Evolutionary conservation across 1,140 invertebrate genomes (phyloP).

Genomic region (Ladona fulva): DNA sequence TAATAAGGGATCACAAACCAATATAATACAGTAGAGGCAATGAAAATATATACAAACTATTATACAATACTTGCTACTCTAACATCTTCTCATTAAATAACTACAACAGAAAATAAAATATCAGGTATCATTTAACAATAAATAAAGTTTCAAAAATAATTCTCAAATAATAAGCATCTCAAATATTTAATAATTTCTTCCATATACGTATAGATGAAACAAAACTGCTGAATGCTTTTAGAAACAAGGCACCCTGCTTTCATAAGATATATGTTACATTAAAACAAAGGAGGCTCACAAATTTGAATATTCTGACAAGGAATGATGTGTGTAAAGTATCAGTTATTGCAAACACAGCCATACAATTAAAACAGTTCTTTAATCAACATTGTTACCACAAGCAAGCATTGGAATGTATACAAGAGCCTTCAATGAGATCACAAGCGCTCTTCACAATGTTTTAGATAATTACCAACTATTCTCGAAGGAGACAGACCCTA

Average conservation of each 20-base stretch:
- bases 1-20: background rate
- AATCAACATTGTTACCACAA: background rate
- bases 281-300: background rate
- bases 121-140: background rate
- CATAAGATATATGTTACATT: no score
- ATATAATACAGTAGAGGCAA: background rate
- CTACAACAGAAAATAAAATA: background rate
- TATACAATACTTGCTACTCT: background rate
- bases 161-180: background rate
- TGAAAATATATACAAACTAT: slow-evolving; percentile 1
- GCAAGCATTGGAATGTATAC: background rate
- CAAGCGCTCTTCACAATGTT: background rate
- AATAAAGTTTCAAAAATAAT: background rate
- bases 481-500: background rate
- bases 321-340: background rate
- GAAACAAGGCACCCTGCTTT: no score
- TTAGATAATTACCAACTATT: background rate
- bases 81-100: background rate
- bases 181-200: no score
- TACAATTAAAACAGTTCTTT: background rate
- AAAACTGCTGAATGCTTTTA: no score
- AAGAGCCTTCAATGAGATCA: background rate
- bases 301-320: background rate
- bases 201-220: no score
- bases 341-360: background rate